Evolutionary conservation across 2,797 vertebrate species (phyloP), one percentile per base, ranked within the genome.

Genomic region (Myotis daubentonii): DNA sequence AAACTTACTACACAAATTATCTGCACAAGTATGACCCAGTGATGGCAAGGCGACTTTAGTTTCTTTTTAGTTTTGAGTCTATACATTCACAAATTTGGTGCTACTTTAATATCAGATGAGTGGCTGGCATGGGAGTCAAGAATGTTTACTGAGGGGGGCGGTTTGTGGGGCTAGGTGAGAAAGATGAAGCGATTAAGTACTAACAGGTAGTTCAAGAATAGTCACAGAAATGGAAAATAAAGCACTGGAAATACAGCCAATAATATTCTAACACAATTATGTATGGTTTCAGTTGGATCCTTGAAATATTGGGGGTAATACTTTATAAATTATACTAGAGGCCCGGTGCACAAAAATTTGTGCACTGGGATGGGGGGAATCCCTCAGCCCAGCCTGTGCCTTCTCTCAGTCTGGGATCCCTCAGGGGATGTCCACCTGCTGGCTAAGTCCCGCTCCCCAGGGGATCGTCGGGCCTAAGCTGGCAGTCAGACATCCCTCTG

Each of bases 11-110:
- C 16, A 84, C 5, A 33, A 87, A 86, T 89, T 65, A 82, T 49
- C 71, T 78, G 36, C 49, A 75, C 51, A 91, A 90, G 23, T 51
- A 76, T 5, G 86, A 66, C 57, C 51, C 36, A 38, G 60, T 9
- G 57, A 38, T 38, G 53, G 44, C 1, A 13, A 74, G 49, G 68
- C 38, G 65, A 94, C 38, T 76, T 81, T 9, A 57, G 49, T 51
- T 38, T 81, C 75, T 74, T 88, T 95, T 85, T 30, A 53, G 36
- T 66, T 90, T 91, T 83, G 83, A 80, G 36, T 76, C 53, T 70
- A 60, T n/a, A 8, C 8, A 78, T 76, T 95, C 94, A 89, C 47
- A 87, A 71, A 94, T 90, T 53, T 90, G 66, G 28, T 44, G 66
- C 28, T 89, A 84, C 94, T 17, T 93, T 49, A 41, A 8, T 55